Evolutionary conservation across 2,888 invertebrate species (phyloP), one percentile per base, ranked within the genome.

Genomic region (Drosophila kambysellisi): DNA sequence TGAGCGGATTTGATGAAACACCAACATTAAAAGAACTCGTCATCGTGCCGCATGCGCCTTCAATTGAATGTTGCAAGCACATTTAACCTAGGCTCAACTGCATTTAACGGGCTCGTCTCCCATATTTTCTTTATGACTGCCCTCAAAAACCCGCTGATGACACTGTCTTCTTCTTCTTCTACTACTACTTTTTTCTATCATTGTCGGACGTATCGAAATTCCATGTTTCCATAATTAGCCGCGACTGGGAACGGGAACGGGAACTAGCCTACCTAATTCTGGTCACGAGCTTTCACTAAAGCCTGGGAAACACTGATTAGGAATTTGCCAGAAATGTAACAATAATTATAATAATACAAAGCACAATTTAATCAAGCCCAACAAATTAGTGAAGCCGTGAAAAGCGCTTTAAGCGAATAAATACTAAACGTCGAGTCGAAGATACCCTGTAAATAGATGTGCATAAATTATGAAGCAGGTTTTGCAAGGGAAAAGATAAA

Each of bases 51-150:
- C 65, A 52, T 65, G 68, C 32, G 41, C 9, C 57, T 32, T 56
- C 81, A 83, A 87, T 87, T 83, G 71, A 71, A 74, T 78, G 77
- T 81, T 71, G 76, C 81, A 80, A 80, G 76, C 17, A 54, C 54
- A 29, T 54, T 56, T 76, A 77, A 74, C 74, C 74, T 66, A 70
- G 48, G 63, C 50, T 50, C 63, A 57, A 57, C 58, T 57, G 46
- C 66, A 74, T 67, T 79, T 79, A 87, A 70, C 60, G 57, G 64
- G 71, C 68, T 69, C 71, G 82, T 78, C 75, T 75, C 78, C 73
- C 73, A 70, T 88, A 61, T 85, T 63, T 64, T 58, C 58, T 76
- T 66, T 60, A 64, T 71, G 53, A 46, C 61, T 61, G 52, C 33
- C 30, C 39, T 7, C n/a, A 20, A 64, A 64, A 35, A 39, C 39